Base-by-base conservation (phyloP, 2,113 vertebrate genomes). In the Meles meles region DNA sequence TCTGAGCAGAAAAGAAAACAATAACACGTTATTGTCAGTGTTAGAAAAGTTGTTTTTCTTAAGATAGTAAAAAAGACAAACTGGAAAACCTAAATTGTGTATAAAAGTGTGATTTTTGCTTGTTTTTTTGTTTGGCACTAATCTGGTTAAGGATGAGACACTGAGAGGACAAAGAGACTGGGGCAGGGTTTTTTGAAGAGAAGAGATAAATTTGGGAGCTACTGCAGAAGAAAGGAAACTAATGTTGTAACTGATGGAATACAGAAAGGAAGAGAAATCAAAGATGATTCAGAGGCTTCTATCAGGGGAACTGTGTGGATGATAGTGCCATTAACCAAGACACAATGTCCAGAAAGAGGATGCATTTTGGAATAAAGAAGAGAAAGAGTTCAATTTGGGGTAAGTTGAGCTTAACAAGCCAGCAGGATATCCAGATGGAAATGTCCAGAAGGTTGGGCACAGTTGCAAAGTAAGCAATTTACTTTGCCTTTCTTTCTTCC, bases 401-500 rank as follows among this genome's bases (percentile, higher is more conserved):
- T 82, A 81, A 82, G 81, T 20, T 88, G 63, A 90, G 42, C 95
- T 92, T 97, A 93, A 90, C 94, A 95, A 90, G 27, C 57, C 90
- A 95, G 34, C 57, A 92, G 71, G 79, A 49, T 88, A 88, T 81
- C 96, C 94, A 88, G 87, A 88, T 82, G 71, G 95, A 96, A 97
- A 90, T 55, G 87, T 96, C 92, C 90, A 95, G 93, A 96, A 95
- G 71, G 37, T 80, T 88, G 76, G 52, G 65, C 69, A 92, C 71
- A 92, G 90, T 92, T 44, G 61, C 84, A 85, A 65, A 80, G 39
- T 47, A 84, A 90, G 55, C 90, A 88, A 82, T 96, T 95, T 86
- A 82, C 84, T 88, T 95, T 87, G 55, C 87, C 80, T 96, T 96
- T 69, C 69, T 94, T 96, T 85, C 52, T 72, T 97, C 71, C 59